phyloP scores from a whole-genome alignment of 2,113 vertebrate genomes.

The Telmatochromis brichardi region DNA sequence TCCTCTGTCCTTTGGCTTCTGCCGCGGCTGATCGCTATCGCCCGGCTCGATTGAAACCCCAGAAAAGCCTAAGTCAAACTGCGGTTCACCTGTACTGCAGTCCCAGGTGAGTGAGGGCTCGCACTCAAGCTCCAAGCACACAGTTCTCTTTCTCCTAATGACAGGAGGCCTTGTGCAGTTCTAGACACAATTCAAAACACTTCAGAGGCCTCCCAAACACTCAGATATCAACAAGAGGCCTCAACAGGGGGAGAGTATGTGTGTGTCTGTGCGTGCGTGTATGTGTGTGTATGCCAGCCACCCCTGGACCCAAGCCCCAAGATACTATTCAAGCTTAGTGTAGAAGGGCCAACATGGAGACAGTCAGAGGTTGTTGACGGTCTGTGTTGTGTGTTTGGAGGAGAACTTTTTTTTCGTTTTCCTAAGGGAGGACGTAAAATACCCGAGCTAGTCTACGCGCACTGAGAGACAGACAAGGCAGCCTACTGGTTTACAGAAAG shows the following conservation, averaged over 20 bases:
- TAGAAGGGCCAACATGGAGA: slow-evolving; percentile 18
- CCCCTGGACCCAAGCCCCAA: neutral
- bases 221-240: slow-evolving; percentile 56
- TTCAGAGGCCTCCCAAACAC: slow-evolving; percentile 38
- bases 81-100: slow-evolving; percentile 10
- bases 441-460: slow-evolving; percentile 30
- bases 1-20: neutral
- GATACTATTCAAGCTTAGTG: slow-evolving; percentile 1
- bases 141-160: slow-evolving; percentile 4
- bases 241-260: slow-evolving; percentile 10
- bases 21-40: neutral
- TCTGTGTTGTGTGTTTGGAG: neutral
- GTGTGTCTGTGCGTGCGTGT: neutral
- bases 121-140: slow-evolving; percentile 1
- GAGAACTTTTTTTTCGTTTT: neutral
- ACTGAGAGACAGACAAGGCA: slow-evolving; percentile 47
- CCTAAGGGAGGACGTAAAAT: slow-evolving; percentile 16
- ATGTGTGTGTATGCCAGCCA: neutral
- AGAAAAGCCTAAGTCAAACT: neutral
- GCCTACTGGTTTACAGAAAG: slow-evolving; percentile 49
- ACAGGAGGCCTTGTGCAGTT: slow-evolving; percentile 35
- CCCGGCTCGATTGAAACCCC: neutral
- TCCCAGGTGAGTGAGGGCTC: neutral
- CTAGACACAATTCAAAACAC: slow-evolving; percentile 36
- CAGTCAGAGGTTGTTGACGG: neutral